Evolutionary conservation across 1,140 invertebrate genomes (phyloP).

Genomic region (Protaetia brevitarsis): DNA sequence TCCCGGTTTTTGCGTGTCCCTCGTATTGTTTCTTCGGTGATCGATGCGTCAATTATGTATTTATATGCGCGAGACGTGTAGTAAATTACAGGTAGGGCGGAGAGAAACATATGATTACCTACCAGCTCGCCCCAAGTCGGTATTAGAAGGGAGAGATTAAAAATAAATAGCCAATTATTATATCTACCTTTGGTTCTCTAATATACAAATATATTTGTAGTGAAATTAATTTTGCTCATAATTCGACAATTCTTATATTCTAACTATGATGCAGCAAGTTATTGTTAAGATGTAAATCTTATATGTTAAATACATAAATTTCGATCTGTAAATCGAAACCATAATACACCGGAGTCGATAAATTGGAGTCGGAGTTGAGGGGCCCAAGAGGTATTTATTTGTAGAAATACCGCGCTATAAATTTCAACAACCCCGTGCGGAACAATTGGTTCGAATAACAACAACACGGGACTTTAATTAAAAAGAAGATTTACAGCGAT

Average conservation of each 20-base stretch:
- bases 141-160: slow-evolving; percentile 10
- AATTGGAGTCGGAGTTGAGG: too few species aligned
- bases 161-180: not conserved
- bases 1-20: slow-evolving; percentile 14
- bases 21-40: not conserved
- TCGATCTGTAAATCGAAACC: slow-evolving; percentile 3
- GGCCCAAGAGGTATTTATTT: not conserved
- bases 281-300: not conserved
- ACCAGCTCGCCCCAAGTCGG: not conserved
- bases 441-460: slow-evolving; percentile 16
- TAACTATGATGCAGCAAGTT: not conserved
- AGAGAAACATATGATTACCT: not conserved
- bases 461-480: slow-evolving; percentile 14
- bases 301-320: slow-evolving; percentile 12
- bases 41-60: not conserved
- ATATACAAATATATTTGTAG: not conserved
- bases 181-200: not conserved
- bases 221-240: not conserved
- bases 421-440: slow-evolving; percentile 5
- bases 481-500: slow-evolving; percentile 11
- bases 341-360: slow-evolving; percentile 5
- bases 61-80: not conserved
- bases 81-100: not conserved
- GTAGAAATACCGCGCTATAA: not conserved
- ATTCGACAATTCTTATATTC: not conserved